Percentiles rank a stretch among this genome's conserved stretches.
phyloP scores from a whole-genome alignment of 2,113 vertebrate species.

The Himantopus leucocephalus region DNA sequence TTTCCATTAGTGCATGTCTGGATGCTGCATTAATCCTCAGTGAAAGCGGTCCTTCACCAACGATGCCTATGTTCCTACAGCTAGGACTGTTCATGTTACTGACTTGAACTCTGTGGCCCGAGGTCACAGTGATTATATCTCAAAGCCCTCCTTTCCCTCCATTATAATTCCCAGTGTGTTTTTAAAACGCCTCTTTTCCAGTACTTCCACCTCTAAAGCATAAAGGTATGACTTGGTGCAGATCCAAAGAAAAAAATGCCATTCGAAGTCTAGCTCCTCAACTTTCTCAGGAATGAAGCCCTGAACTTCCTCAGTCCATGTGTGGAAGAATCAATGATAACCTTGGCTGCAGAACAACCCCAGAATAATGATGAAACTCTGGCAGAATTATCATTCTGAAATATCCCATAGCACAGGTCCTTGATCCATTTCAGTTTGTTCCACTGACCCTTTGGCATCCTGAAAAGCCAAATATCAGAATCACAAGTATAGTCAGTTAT shows the following conservation, averaged over 20 bases:
- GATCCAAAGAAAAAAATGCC: background rate
- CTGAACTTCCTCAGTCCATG: background rate
- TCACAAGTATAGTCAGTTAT: background rate
- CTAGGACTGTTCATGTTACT: background rate
- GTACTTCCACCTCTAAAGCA: background rate
- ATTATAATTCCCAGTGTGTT: background rate
- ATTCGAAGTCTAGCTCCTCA: background rate
- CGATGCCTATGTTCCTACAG: background rate
- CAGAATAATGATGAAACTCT: background rate
- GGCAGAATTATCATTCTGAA: background rate
- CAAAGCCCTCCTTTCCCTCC: background rate
- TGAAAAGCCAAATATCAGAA: background rate
- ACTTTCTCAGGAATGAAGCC: background rate
- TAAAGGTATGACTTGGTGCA: background rate
- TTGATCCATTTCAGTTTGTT: slow-evolving; percentile 1
- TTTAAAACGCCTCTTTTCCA: background rate
- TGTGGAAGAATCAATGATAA: background rate
- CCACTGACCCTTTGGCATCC: background rate
- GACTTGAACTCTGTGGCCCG: background rate
- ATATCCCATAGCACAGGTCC: background rate
- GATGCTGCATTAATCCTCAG: background rate
- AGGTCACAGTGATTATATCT: background rate
- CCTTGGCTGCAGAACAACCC: background rate
- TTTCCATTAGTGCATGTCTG: background rate
- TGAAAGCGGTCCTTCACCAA: background rate